Evolutionary conservation across 2,888 invertebrate species (phyloP).

Genomic region (Nebria brevicollis): DNA sequence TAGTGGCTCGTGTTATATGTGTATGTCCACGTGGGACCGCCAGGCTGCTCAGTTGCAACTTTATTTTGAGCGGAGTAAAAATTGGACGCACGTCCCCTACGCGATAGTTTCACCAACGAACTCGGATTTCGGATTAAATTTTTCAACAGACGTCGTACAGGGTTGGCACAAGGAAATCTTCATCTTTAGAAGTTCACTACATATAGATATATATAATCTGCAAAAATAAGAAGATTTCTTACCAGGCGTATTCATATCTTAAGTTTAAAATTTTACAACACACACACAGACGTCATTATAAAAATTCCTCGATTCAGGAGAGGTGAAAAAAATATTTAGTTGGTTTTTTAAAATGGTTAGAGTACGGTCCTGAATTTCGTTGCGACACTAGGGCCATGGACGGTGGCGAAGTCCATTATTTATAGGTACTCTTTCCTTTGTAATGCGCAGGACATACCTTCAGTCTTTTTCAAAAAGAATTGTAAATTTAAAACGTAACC

Average conservation of each 20-base stretch:
- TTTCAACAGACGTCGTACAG: not conserved
- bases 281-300: too few relatives aligned
- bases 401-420: not conserved
- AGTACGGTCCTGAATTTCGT: not conserved
- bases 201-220: not conserved
- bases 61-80: constrained; percentile 10
- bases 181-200: not conserved
- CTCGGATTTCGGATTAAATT: constrained; percentile 15
- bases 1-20: not conserved
- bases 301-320: too few relatives aligned
- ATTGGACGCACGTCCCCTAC: not conserved
- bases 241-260: too few relatives aligned
- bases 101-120: not conserved
- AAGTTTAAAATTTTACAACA: too few relatives aligned
- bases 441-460: not conserved
- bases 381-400: not conserved
- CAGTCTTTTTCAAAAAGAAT: not conserved
- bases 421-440: not conserved
- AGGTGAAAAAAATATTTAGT: not conserved
- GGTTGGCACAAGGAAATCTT: not conserved
- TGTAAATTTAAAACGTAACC: not conserved
- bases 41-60: not conserved
- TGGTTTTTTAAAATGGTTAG: not conserved
- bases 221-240: too few relatives aligned
- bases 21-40: constrained; percentile 9